Conservation (phyloP, 2,888 invertebrate species). For the Euphydryas editha region DNA sequence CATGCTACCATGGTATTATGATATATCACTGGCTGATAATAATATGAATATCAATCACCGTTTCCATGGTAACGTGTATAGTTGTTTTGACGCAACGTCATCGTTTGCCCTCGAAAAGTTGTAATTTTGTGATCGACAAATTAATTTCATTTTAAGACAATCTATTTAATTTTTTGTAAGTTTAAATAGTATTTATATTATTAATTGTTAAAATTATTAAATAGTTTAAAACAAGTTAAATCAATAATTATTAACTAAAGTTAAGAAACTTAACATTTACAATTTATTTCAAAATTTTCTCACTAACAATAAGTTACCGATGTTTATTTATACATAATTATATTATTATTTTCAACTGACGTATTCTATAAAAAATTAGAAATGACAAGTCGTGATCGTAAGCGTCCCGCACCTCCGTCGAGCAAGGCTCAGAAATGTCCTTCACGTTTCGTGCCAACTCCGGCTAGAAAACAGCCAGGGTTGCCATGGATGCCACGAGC, state of each 20-base stretch:
- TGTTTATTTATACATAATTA: too few relatives aligned
- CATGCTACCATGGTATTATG: background rate
- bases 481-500: constrained; percentile 68
- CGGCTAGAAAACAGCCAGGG: constrained; percentile 50
- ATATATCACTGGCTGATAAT: constrained; percentile 12
- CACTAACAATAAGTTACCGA: too few relatives aligned
- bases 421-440: constrained; percentile 44
- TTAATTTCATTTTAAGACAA: background rate
- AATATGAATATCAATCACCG: constrained; percentile 13
- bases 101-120: constrained; percentile 5
- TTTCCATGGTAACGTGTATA: constrained; percentile 37
- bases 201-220: background rate
- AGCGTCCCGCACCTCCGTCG: constrained; percentile 38
- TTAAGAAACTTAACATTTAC: too few relatives aligned
- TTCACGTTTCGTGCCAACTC: constrained; percentile 58
- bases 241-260: too few relatives aligned
- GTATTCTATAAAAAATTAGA: background rate
- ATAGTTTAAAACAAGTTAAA: too few relatives aligned
- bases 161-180: background rate
- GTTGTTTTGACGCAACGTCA: background rate
- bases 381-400: constrained; percentile 29
- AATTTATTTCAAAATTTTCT: too few relatives aligned
- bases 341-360: too few relatives aligned
- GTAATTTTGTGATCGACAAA: background rate
- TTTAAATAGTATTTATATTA: background rate